Evolutionary conservation across 2,113 vertebrate species (phyloP).

Genomic region (Aythya baeri): DNA sequence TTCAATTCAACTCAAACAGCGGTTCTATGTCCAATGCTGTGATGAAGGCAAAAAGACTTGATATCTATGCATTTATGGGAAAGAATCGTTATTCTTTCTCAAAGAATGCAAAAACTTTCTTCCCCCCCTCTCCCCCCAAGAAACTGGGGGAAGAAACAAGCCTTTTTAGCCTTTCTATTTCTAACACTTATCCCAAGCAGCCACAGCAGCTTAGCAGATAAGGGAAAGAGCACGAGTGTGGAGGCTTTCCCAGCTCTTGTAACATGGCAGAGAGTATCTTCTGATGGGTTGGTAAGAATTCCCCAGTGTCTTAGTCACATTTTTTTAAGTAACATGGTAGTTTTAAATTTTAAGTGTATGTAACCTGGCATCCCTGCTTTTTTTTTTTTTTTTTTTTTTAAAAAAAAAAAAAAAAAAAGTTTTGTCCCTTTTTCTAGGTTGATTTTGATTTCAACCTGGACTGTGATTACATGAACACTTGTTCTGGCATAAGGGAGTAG

Average conservation of each 20-base stretch:
- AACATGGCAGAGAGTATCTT: background rate
- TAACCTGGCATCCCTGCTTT: background rate
- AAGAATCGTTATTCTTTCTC: background rate
- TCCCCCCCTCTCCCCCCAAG: background rate
- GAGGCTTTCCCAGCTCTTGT: background rate
- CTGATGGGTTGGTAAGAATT: background rate
- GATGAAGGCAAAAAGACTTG: background rate
- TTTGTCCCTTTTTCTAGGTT: slow-evolving; percentile 19
- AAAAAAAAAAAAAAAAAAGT: background rate
- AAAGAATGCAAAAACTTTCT: background rate
- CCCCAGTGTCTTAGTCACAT: background rate
- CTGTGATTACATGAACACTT: background rate
- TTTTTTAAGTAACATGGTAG: background rate
- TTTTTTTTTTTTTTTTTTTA: too few relatives aligned
- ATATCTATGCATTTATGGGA: too few relatives aligned
- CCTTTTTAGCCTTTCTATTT: background rate
- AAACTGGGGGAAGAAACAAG: background rate
- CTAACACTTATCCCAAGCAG: background rate
- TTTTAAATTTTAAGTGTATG: background rate
- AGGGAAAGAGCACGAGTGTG: background rate
- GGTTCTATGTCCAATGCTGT: background rate
- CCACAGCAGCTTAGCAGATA: background rate
- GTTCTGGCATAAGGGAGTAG: background rate
- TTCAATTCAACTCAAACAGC: background rate
- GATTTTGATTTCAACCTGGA: slow-evolving; percentile 31